These are phyloP conservation scores for Julus scandinavius DNA, from an alignment of 2,888 invertebrate genomes.

Conservation along the genomic window DNA sequence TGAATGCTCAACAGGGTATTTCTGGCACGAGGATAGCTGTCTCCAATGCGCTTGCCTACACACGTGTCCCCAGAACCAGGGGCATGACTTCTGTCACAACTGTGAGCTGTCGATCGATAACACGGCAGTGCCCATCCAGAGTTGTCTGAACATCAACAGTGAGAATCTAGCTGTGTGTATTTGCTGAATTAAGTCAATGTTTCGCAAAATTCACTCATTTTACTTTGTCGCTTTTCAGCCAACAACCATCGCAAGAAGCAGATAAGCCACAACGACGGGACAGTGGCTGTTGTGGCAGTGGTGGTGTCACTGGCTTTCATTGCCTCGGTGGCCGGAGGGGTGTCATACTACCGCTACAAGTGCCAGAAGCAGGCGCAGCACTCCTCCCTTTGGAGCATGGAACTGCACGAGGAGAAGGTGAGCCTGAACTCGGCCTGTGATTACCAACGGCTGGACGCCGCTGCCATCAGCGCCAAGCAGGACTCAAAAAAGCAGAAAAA, in stretches of 20 bases:
- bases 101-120: not conserved
- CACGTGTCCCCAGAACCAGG: slow-evolving; percentile 21
- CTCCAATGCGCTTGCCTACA: slow-evolving; percentile 42
- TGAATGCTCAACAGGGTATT: not conserved
- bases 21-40: slow-evolving; percentile 49
- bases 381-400: slow-evolving; percentile 57
- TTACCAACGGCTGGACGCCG: slow-evolving; percentile 56
- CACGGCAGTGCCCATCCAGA: not conserved
- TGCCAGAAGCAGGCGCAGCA: slow-evolving; percentile 54
- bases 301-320: slow-evolving; percentile 56
- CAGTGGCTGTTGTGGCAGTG: slow-evolving; percentile 57
- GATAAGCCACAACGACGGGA: slow-evolving; percentile 53
- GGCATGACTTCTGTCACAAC: slow-evolving; percentile 24
- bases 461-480: slow-evolving; percentile 53
- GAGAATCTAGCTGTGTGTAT: not conserved
- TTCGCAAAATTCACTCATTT: not conserved
- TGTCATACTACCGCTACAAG: slow-evolving; percentile 55
- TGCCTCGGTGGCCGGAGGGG: slow-evolving; percentile 55
- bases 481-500: slow-evolving; percentile 14
- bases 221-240: not conserved
- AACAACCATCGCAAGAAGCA: slow-evolving; percentile 40
- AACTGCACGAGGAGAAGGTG: slow-evolving; percentile 57
- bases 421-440: slow-evolving; percentile 56
- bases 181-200: not conserved
- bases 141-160: not conserved